phyloP scores from a whole-genome alignment of 2,797 vertebrate genomes.

The Notolepis coatsorum region DNA sequence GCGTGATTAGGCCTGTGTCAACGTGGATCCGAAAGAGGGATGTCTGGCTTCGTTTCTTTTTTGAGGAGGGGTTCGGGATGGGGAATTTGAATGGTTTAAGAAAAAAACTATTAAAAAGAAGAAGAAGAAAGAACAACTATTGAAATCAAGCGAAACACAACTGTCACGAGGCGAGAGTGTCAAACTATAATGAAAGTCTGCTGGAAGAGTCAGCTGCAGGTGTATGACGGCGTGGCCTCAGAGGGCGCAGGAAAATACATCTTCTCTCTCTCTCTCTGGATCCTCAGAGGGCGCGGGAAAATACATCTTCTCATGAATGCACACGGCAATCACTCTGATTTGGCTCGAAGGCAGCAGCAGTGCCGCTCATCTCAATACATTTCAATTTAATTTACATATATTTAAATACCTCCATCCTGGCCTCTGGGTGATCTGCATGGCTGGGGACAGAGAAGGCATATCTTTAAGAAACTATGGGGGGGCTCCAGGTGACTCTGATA shows the following conservation, averaged over 20 bases:
- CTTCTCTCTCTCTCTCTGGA: no score
- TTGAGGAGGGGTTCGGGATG: not conserved
- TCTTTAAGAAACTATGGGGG: conserved; percentile 55
- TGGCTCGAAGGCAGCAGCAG: conserved; percentile 58
- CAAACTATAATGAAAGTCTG: conserved; percentile 40
- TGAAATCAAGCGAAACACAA: conserved; percentile 6
- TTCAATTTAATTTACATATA: conserved; percentile 79
- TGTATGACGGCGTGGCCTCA: conserved; percentile 41
- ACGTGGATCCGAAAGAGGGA: not conserved
- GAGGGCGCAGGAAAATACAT: conserved; percentile 32
- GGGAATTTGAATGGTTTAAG: conserved; percentile 5
- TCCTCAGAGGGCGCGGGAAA: conserved; percentile 37
- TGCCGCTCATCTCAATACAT: conserved; percentile 73
- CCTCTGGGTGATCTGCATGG: conserved; percentile 66
- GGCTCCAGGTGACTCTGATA: conserved; percentile 35
- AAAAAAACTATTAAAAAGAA: not conserved
- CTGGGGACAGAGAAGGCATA: conserved; percentile 44
- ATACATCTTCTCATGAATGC: conserved; percentile 59
- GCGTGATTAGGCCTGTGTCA: not conserved
- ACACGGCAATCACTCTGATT: conserved; percentile 70
- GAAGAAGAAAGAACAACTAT: not conserved
- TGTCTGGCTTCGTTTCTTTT: not conserved
- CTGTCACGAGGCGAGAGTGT: conserved; percentile 8
- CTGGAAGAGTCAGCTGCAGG: conserved; percentile 44
- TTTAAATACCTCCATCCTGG: conserved; percentile 66